Evolutionary conservation across 23 tunicate species (phyloP), one percentile per base, ranked within the genome.

Genomic region (Halocynthia aurantium): DNA sequence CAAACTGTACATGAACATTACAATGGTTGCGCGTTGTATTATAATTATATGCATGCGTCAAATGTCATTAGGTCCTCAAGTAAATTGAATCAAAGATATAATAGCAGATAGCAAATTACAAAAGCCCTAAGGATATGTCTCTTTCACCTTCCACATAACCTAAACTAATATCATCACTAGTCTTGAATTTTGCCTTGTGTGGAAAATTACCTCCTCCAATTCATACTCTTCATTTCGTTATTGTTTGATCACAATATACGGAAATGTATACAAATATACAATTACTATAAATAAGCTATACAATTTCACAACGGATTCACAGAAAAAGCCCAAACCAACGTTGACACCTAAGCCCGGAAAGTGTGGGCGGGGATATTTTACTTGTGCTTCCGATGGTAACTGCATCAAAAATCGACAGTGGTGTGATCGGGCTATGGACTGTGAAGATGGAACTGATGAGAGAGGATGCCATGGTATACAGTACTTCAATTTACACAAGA

Each of bases 381-480:
- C 89, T 17, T 84, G 89, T 40, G 82, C 71, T 12, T 67, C 88
- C 12, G 60, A 77, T 56, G 82, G 61, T 5, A 50, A 5, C 10
- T 84, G 89, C 54, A 78, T 84, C 60, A 65, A 76, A 15, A 73
- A 61, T 52, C 13, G 31, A 18, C 52, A 63, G 70, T 84, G 89
- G 89, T 84, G 89, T 53, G 77, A 84, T 61, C 72, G 52, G 61
- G 55, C 15, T 13, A 67, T 80, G n/a, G 83, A 84, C 72, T 84
- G 89, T 71, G 19, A 10, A 8, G 89, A 84, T 57, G 83, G 78
- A 8, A 78, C 73, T 6, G 89, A 84, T 67, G 89, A 84, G 53
- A 56, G 79, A 70, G 63, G 64, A n/a, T 84, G 89, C 7, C 89
- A 83, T 7, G 89, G 89, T 84, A 65, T 31, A 31, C 44, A 31